phyloP scores from a whole-genome alignment of 2,113 vertebrate species.

The Epinephelus fuscoguttatus region DNA sequence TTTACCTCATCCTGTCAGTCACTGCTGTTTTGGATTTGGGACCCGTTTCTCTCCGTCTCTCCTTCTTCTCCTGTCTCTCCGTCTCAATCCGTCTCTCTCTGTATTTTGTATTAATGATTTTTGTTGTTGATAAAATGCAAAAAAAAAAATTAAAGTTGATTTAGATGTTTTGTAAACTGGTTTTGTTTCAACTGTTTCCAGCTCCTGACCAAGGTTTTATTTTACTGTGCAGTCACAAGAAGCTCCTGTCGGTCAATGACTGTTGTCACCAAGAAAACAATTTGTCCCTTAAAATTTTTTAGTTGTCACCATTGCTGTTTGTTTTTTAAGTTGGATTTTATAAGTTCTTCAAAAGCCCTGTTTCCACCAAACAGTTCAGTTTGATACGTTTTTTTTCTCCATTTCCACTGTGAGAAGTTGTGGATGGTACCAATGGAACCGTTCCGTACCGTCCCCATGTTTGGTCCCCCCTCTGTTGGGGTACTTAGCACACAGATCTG shows the following conservation, averaged over 20 bases:
- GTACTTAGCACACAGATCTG: no score
- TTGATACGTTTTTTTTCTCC: no score
- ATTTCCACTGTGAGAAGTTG: no score
- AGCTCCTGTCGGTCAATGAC: neutral
- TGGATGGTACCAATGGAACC: no score
- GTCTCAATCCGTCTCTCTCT: constrained; percentile 18
- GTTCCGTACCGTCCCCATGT: no score
- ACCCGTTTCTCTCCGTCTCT: neutral
- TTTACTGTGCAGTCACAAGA: neutral
- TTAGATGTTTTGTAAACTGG: constrained; percentile 49
- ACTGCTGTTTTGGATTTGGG: constrained; percentile 19
- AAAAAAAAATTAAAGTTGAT: constrained; percentile 63
- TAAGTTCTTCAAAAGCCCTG: no score
- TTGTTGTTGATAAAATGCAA: constrained; percentile 58
- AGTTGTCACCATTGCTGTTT: no score
- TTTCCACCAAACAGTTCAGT: no score
- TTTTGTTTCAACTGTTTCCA: constrained; percentile 33
- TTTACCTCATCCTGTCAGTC: constrained; percentile 16
- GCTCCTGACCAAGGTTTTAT: neutral
- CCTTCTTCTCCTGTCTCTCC: neutral
- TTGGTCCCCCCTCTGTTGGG: no score
- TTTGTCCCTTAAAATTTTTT: no score
- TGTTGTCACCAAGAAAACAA: no score
- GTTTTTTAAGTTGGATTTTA: no score
- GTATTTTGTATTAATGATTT: constrained; percentile 52